phyloP scores from a whole-genome alignment of 2,113 vertebrate genomes.

The Thymallus thymallus region DNA sequence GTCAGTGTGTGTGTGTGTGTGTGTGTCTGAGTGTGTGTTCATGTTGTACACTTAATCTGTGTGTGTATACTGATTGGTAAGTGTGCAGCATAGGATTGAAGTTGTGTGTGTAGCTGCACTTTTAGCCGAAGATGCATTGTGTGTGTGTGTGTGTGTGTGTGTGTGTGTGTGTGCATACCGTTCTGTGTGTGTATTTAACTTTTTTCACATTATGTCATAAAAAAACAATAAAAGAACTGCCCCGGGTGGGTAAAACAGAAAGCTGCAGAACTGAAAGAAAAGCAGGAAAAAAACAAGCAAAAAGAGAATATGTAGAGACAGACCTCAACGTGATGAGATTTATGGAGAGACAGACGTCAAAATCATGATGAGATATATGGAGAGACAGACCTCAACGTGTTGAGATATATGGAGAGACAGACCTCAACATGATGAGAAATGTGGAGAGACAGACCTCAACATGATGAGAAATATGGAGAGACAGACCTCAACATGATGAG shows the following conservation, averaged over 20 bases:
- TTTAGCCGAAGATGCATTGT: neutral
- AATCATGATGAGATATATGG: too few species aligned
- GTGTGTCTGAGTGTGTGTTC: conserved; percentile 16
- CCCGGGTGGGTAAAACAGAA: neutral
- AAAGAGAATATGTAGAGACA: neutral
- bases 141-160: conserved; percentile 5
- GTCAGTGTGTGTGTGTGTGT: conserved; percentile 6
- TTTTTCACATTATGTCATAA: too few species aligned
- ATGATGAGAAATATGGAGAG: too few species aligned
- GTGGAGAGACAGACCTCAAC: too few species aligned
- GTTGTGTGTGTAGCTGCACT: neutral
- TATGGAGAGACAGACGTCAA: too few species aligned
- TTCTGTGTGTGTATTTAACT: conserved; percentile 9
- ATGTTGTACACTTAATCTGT: neutral
- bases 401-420: too few species aligned
- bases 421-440: too few species aligned
- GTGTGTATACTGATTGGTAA: too few species aligned
- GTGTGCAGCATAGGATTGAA: too few species aligned
- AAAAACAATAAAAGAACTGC: neutral
- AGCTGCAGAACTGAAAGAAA: neutral
- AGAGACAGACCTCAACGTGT: neutral
- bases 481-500: too few species aligned
- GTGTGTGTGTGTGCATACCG: neutral
- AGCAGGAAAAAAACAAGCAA: neutral
- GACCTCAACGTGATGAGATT: too few species aligned